Conservation (phyloP, 2,888 invertebrate species). For the Axea sp. region DNA sequence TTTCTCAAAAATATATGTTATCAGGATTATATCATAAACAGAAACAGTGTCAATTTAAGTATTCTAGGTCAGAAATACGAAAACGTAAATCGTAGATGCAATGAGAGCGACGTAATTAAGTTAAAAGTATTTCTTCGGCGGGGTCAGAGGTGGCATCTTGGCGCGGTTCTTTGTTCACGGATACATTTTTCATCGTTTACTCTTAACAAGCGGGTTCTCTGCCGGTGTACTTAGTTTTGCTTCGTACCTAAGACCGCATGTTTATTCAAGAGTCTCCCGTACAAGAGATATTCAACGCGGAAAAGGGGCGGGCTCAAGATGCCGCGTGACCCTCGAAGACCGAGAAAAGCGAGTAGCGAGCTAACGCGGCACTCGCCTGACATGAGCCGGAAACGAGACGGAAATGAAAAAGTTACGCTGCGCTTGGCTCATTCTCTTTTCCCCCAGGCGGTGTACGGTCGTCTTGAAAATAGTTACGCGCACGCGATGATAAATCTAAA, state of each 20-base stretch:
- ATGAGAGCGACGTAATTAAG: constrained; percentile 70
- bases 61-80: constrained; percentile 31
- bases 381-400: constrained; percentile 73
- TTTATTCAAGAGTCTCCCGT: constrained; percentile 78
- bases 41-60: constrained; percentile 4
- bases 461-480: constrained; percentile 63
- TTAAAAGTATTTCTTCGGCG: constrained; percentile 71
- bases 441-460: constrained; percentile 58
- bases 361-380: constrained; percentile 61
- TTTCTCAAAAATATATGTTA: neutral
- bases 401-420: constrained; percentile 78
- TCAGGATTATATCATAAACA: neutral
- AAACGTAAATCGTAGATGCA: constrained; percentile 13
- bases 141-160: constrained; percentile 64
- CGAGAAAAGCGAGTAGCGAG: constrained; percentile 61
- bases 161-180: constrained; percentile 66
- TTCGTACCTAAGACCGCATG: constrained; percentile 72
- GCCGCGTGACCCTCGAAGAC: constrained; percentile 62
- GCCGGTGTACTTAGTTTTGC: constrained; percentile 65
- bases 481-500: constrained; percentile 65
- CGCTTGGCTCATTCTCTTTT: constrained; percentile 64
- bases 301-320: constrained; percentile 49
- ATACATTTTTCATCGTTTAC: constrained; percentile 77
- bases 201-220: constrained; percentile 67
- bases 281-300: constrained; percentile 76